phyloP scores from a whole-genome alignment of 92 coral and sea anemone species.

The Zoanthus gigantus region DNA sequence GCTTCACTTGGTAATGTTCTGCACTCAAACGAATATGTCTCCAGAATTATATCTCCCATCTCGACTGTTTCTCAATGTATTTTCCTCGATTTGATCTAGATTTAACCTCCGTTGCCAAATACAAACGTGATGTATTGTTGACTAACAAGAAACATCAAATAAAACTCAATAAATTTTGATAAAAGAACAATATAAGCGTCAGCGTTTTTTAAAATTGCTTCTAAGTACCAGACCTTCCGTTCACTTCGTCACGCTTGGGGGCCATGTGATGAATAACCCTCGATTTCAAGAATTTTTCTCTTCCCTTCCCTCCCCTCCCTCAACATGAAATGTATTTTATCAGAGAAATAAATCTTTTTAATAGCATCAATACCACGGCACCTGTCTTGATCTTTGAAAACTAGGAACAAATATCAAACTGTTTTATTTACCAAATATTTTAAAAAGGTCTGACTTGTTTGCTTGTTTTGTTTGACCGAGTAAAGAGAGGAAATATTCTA shows the following conservation, averaged over 20 bases:
- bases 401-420: no score
- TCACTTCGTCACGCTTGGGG: not conserved
- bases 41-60: conserved; percentile 89
- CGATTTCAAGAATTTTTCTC: no score
- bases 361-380: no score
- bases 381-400: no score
- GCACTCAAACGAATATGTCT: conserved; percentile 79
- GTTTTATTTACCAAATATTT: no score
- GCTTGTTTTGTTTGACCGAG: no score
- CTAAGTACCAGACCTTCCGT: not conserved
- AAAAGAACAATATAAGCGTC: not conserved
- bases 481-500: no score
- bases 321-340: no score
- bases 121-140: not conserved
- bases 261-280: not conserved
- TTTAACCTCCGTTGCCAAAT: not conserved
- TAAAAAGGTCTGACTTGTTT: no score
- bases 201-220: not conserved
- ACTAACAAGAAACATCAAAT: not conserved
- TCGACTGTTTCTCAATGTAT: not conserved
- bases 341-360: no score
- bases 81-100: not conserved
- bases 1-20: conserved; percentile 73
- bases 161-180: not conserved
- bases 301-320: no score